A percentile compares a stretch with the other conserved stretches of the same genome.
phyloP scores from a whole-genome alignment of 2,888 invertebrate species.

The Caenorhabditis drosophilae region DNA sequence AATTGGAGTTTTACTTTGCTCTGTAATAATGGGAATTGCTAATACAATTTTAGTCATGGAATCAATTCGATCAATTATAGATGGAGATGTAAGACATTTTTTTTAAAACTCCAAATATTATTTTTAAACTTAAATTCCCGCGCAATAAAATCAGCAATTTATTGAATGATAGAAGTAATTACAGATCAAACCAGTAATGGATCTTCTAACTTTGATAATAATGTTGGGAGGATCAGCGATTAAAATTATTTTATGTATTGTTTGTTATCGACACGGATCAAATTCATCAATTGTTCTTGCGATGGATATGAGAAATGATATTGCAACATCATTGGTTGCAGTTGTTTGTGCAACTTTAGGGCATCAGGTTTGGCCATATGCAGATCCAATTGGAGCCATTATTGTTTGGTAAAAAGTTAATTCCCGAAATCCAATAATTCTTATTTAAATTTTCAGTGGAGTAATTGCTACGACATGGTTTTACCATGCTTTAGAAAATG shows the following conservation, averaged over 20 bases:
- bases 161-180: conserved; percentile 10
- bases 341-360: conserved; percentile 71
- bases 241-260: conserved; percentile 59
- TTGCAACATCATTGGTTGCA: conserved; percentile 71
- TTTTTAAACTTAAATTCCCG: neutral
- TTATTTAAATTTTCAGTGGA: conserved; percentile 49
- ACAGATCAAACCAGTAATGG: conserved; percentile 64
- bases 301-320: conserved; percentile 73
- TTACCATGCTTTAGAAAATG: conserved; percentile 59
- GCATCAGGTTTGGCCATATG: conserved; percentile 69
- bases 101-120: neutral
- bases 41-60: conserved; percentile 65
- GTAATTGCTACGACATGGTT: conserved; percentile 67
- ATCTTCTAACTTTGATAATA: conserved; percentile 54
- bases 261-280: conserved; percentile 60
- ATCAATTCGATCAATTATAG: neutral
- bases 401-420: conserved; percentile 61
- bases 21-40: conserved; percentile 71
- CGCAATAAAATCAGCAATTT: neutral
- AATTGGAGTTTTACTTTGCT: conserved; percentile 71
- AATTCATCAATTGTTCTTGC: conserved; percentile 63
- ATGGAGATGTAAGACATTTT: neutral
- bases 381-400: conserved; percentile 73
- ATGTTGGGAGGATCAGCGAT: conserved; percentile 55
- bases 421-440: neutral